These are phyloP conservation scores for Odontomachus brunneus DNA, from an alignment of 1,140 invertebrate genomes.

Conservation along the genomic window DNA sequence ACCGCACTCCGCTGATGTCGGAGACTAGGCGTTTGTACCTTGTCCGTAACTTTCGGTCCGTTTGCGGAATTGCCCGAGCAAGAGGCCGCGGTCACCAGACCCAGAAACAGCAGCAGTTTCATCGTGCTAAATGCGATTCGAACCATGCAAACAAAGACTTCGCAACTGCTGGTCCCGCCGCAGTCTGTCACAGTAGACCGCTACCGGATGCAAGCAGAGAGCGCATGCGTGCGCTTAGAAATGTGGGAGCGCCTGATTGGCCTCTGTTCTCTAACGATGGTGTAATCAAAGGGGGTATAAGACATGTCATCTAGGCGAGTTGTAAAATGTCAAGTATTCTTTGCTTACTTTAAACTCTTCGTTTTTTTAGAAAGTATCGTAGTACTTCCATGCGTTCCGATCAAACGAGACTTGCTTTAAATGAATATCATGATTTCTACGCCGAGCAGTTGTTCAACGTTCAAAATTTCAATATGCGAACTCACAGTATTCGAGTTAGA, in stretches of 20 bases:
- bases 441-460: too few species aligned
- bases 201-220: constrained; percentile 27
- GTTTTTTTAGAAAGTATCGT: too few species aligned
- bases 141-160: neutral
- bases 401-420: too few species aligned
- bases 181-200: constrained; percentile 32
- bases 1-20: constrained; percentile 13
- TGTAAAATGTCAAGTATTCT: too few species aligned
- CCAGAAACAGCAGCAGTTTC: constrained; percentile 67
- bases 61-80: constrained; percentile 68
- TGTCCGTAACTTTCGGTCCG: constrained; percentile 92
- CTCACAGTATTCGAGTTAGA: too few species aligned
- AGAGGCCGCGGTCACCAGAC: constrained; percentile 57
- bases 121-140: constrained; percentile 40
- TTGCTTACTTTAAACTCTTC: too few species aligned
- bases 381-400: too few species aligned
- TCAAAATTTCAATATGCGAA: too few species aligned
- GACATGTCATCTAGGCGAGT: too few species aligned
- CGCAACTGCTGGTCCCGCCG: constrained; percentile 3
- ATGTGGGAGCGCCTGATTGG: constrained; percentile 68
- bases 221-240: constrained; percentile 60
- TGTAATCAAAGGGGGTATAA: neutral
- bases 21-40: constrained; percentile 84
- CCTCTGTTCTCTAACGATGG: neutral
- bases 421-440: too few species aligned